Conservation (phyloP, 2,113 vertebrate genomes). For the Procavia capensis region DNA sequence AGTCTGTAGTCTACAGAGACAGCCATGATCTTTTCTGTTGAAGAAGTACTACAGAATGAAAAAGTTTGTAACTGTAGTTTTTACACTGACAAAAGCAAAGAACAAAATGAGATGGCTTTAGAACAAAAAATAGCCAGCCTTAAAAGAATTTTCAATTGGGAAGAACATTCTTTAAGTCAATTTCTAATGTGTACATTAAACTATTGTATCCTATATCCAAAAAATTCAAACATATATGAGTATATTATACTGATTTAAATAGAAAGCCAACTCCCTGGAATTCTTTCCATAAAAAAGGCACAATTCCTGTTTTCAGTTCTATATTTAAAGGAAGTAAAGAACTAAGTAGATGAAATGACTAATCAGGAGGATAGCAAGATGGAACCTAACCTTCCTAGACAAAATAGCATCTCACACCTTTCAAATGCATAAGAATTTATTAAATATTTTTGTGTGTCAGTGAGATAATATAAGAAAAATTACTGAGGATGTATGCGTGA, state of each 20-base stretch:
- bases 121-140: not conserved
- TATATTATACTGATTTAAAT: not conserved
- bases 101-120: too few relatives aligned
- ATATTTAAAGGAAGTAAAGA: not conserved
- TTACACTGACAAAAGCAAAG: not conserved
- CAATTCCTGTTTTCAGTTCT: slow-evolving; percentile 3
- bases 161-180: not conserved
- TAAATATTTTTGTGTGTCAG: not conserved
- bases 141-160: not conserved
- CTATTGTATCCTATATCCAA: too few relatives aligned
- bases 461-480: not conserved
- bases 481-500: fast-evolving
- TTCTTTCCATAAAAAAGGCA: slow-evolving; percentile 5
- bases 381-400: not conserved
- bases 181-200: not conserved
- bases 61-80: not conserved
- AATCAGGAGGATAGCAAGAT: not conserved
- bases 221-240: not conserved
- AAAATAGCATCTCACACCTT: not conserved
- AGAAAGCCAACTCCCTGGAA: not conserved
- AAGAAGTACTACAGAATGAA: slow-evolving; percentile 8
- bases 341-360: not conserved
- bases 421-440: not conserved
- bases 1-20: not conserved
- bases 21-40: not conserved